A percentile compares a stretch with the other conserved stretches of the same genome.
These are phyloP conservation scores for Perithous albicinctus DNA, from an alignment of 2,888 invertebrate genomes.

Conservation along the genomic window DNA sequence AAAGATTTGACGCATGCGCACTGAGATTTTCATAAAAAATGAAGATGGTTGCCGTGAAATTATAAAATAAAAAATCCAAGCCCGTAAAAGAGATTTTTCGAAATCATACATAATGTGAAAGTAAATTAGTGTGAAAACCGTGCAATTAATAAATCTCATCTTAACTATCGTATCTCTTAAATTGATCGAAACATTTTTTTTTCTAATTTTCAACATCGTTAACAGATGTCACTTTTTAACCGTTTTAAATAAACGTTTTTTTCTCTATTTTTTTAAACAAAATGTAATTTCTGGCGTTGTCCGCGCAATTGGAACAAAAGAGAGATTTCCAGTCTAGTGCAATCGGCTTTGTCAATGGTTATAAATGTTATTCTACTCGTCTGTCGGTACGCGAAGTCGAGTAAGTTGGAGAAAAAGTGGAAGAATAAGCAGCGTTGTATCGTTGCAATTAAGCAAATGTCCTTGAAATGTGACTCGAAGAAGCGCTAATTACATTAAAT, in stretches of 20 bases:
- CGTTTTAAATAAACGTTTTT: constrained; percentile 3
- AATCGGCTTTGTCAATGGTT: constrained; percentile 23
- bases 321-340: constrained; percentile 24
- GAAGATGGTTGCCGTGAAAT: constrained; percentile 30
- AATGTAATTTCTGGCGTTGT: constrained; percentile 15
- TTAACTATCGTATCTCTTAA: background rate
- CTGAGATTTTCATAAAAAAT: background rate
- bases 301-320: constrained; percentile 3
- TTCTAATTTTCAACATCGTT: background rate
- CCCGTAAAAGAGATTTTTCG: background rate
- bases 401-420: constrained; percentile 25
- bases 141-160: background rate
- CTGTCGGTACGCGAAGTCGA: constrained; percentile 27
- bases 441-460: constrained; percentile 12
- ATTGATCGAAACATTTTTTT: background rate
- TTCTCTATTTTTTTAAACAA: background rate
- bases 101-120: background rate
- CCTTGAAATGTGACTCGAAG: constrained; percentile 20
- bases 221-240: constrained; percentile 52
- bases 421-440: constrained; percentile 30
- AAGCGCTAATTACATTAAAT: background rate
- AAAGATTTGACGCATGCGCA: constrained; percentile 31
- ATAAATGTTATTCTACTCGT: constrained; percentile 30
- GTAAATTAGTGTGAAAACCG: background rate
- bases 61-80: background rate